Evolutionary conservation across 2,113 vertebrate species (phyloP).

Genomic region (Haplotaxodon microlepis): DNA sequence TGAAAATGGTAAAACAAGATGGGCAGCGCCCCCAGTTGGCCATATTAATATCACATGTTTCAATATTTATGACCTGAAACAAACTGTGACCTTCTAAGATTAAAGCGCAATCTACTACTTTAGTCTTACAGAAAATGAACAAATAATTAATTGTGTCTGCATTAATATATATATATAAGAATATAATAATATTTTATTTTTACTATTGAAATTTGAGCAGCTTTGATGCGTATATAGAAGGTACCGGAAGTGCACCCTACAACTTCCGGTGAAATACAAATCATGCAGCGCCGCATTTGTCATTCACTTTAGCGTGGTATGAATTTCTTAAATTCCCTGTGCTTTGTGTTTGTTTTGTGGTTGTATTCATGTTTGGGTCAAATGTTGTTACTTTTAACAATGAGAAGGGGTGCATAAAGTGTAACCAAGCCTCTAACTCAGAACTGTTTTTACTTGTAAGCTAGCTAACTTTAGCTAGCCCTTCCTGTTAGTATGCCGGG

Average conservation of each 20-base stretch:
- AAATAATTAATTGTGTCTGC: neutral
- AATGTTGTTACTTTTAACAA: rapidly evolving
- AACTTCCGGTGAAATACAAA: conserved; percentile 49
- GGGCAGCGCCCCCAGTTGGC: neutral
- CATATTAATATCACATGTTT: neutral
- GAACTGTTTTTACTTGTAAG: neutral
- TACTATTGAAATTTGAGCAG: neutral
- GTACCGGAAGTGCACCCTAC: neutral
- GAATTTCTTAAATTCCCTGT: neutral
- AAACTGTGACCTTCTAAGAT: neutral
- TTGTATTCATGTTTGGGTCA: neutral
- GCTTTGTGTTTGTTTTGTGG: neutral
- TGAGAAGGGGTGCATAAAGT: rapidly evolving
- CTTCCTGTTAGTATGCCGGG: neutral
- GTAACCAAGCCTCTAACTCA: rapidly evolving
- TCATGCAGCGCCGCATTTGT: conserved; percentile 34
- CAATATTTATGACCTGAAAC: neutral
- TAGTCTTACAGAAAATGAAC: neutral
- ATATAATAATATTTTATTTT: neutral
- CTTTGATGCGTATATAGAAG: rapidly evolving
- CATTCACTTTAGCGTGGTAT: conserved; percentile 44
- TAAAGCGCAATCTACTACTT: neutral
- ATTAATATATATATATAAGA: neutral
- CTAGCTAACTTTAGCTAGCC: conserved; percentile 21
- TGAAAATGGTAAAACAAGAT: neutral